Evolutionary conservation across 1,140 invertebrate species (phyloP).

Genomic region (Cyclargus thomasi): DNA sequence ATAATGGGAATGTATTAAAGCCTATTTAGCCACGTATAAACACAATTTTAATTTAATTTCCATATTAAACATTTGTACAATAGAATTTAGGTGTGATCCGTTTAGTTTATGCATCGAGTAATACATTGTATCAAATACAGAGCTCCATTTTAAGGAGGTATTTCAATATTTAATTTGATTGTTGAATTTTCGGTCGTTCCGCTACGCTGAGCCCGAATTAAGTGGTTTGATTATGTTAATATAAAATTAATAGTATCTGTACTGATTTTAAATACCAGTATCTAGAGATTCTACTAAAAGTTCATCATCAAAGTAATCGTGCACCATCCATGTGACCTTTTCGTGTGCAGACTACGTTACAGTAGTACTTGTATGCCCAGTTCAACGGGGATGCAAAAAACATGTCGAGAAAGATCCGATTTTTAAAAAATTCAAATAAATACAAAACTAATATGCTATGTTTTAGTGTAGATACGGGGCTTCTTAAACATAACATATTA

Average conservation of each 20-base stretch:
- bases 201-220: background rate
- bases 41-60: constrained; percentile 15
- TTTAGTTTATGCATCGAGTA: background rate
- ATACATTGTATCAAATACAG: background rate
- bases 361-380: too few species aligned
- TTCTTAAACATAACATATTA: too few species aligned
- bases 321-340: too few species aligned
- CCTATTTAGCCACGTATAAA: constrained; percentile 6
- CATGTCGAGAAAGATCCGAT: too few species aligned
- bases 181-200: background rate
- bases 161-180: constrained; percentile 4
- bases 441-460: too few species aligned
- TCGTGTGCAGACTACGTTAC: too few species aligned
- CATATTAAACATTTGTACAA: background rate
- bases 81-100: background rate
- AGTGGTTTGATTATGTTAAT: background rate
- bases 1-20: background rate
- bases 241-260: background rate
- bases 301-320: background rate
- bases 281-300: background rate
- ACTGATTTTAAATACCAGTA: background rate
- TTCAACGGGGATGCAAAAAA: too few species aligned
- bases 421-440: too few species aligned
- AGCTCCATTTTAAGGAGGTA: background rate
- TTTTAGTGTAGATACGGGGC: too few species aligned